Base-by-base conservation (phyloP, 2,888 invertebrate genomes). In the Octodonta nipae region DNA sequence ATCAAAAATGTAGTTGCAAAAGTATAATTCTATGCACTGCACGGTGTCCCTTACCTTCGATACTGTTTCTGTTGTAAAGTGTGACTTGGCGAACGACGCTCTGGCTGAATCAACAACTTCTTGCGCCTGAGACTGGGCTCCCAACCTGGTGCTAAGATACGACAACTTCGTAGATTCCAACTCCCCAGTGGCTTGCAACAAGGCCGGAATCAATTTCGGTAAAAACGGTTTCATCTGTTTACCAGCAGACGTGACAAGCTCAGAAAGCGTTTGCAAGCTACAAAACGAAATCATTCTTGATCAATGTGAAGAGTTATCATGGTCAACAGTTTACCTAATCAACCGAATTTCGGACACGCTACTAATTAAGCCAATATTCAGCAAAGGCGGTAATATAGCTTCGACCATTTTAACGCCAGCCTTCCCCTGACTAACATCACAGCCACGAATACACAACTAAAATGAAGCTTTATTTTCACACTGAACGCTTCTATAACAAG, bases 1-100 rank as follows among this genome's bases (percentile, higher is more conserved):
- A 20, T 6, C 6, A 20, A n/a, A 20, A 20, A 20, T 7, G 20
- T 20, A 6, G 20, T 20, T 20, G 6, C 20, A 20, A 17, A 29
- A 30, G n/a, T n/a, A n/a, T n/a, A n/a, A n/a, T n/a, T n/a, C n/a
- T n/a, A 32, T 13, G 12, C 17, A 10, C 10, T 12, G 24, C 26
- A 7, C 24, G 8, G 13, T 26, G 13, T 14, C 15, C n/a, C 47
- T 45, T 54, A 81, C 83, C 64, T 83, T 81, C 26, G 81, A 75
- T 20, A 88, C 78, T 3, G 87, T 85, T 51, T 89, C 87, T 42
- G 85, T 86, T 37, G 89, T 86, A 37, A 87, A 83, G 55, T 91
- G 86, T 1, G 78, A 78, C 49, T 81, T 78, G 0, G 87, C 85
- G 2, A 80, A 78, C 33, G 75, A 78, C 5, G 87, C 83, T 34